Base-by-base conservation (phyloP, 2,797 vertebrate genomes). In the Psittacula echo region DNA sequence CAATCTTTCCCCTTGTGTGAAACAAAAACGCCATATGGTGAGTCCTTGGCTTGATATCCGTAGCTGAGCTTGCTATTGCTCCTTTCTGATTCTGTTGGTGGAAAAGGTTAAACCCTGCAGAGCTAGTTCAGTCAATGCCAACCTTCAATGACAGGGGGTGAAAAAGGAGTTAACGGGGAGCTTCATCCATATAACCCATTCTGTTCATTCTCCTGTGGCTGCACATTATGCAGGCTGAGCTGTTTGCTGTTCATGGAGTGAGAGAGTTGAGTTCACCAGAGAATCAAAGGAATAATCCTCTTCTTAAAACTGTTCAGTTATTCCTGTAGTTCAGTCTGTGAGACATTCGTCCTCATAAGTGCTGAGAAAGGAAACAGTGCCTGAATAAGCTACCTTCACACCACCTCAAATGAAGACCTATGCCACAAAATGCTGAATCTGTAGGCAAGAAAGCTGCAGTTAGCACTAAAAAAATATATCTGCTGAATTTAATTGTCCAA, bases 1-100 rank as follows among this genome's bases (percentile, higher is more conserved):
- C 78, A 92, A 29, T 85, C 39, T 91, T 89, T 91, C 66, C 95
- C 56, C 91, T 90, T 79, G 93, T 91, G 92, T 89, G 84, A 82
- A 91, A 94, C 64, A 94, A 95, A 95, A 96, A 82, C 94, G 94
- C 92, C 96, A 97, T 97, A 96, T 97, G 95, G 96, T 78, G 72
- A 95, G 89, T 94, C 86, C 94, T 97, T 95, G 92, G 94, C 96
- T 95, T 89, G 44, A 37, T 87, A 64, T 47, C 84, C 80, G 51
- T 65, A 68, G 66, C 75, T 82, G 76, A 94, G 75, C 75, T 95
- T 90, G 90, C 42, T 90, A 48, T 92, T 74, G 0, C 83, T 94
- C 48, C 85, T 96, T 95, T 83, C 16, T 93, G 89, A 82, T 92
- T 82, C 48, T 95, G 81, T 50, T 84, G 66, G 81, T 91, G 83